These are phyloP conservation scores for Siphlonurus alternatus DNA, from an alignment of 2,888 invertebrate species.

Conservation along the genomic window DNA sequence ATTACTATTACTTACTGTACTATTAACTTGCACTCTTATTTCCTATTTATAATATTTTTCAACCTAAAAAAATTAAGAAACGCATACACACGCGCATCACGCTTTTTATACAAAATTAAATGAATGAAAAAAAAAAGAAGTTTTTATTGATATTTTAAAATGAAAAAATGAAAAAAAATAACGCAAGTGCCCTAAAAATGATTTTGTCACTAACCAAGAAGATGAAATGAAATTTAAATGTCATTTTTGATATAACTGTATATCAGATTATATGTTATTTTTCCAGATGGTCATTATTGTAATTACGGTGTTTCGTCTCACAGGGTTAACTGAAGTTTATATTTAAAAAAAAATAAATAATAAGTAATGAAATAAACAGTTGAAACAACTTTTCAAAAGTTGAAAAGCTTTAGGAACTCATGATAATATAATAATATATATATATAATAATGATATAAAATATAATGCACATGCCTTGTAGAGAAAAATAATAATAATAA, in stretches of 20 bases:
- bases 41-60: too few relatives aligned
- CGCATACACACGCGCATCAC: slow-evolving; percentile 4
- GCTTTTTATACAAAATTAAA: background rate
- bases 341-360: background rate
- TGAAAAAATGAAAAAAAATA: background rate
- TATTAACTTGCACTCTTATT: too few relatives aligned
- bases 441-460: too few relatives aligned
- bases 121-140: background rate
- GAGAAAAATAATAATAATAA: background rate
- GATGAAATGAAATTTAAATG: background rate
- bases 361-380: background rate
- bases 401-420: background rate
- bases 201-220: background rate
- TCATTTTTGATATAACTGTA: background rate
- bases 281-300: slow-evolving; percentile 2
- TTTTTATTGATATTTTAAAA: slow-evolving; percentile 6
- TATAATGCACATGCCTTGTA: background rate
- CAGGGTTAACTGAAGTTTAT: background rate
- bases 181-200: slow-evolving; percentile 9
- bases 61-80: too few relatives aligned
- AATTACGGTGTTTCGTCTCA: background rate
- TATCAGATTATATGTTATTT: background rate
- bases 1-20: too few relatives aligned
- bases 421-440: too few relatives aligned
- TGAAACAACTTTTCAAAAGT: background rate